Conservation (phyloP, 1,140 invertebrate species). For the Drosophila parabipectinata region DNA sequence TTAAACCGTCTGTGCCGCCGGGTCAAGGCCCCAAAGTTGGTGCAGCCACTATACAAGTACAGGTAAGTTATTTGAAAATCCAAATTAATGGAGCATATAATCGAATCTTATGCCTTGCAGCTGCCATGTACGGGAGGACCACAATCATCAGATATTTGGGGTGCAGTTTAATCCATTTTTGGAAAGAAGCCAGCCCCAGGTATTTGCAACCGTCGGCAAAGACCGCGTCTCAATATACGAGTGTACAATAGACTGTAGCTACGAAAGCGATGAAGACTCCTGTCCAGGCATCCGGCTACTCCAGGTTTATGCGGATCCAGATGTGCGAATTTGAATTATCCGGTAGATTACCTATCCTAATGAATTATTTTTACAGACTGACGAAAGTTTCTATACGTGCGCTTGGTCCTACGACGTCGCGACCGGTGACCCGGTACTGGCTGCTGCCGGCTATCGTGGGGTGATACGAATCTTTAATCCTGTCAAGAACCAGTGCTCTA, state of each 20-base stretch:
- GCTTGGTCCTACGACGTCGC: constrained; percentile 97
- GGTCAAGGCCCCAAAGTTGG: constrained; percentile 86
- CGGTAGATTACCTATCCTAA: background rate
- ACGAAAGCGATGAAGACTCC: constrained; percentile 57
- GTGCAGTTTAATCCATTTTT: constrained; percentile 96
- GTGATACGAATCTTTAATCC: constrained; percentile 95
- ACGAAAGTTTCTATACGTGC: constrained; percentile 98
- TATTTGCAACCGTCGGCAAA: constrained; percentile 97
- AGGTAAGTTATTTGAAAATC: constrained; percentile 84
- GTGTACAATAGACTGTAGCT: constrained; percentile 85
- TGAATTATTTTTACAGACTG: constrained; percentile 77
- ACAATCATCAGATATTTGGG: constrained; percentile 96
- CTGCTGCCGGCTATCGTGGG: constrained; percentile 95
- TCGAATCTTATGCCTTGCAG: constrained; percentile 80
- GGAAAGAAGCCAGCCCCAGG: constrained; percentile 91
- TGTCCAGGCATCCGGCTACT: constrained; percentile 92
- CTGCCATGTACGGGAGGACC: constrained; percentile 94
- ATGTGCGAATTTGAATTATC: constrained; percentile 86
- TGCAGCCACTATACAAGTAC: constrained; percentile 92
- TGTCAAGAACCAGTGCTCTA: constrained; percentile 92
- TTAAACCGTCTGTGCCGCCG: constrained; percentile 85
- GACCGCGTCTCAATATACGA: constrained; percentile 97
- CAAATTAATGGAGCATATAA: background rate
- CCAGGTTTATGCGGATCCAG: constrained; percentile 97
- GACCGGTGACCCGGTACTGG: constrained; percentile 92